Evolutionary conservation across 2,113 vertebrate species (phyloP), one percentile per base, ranked within the genome.

Genomic region (Oncorhynchus nerka): DNA sequence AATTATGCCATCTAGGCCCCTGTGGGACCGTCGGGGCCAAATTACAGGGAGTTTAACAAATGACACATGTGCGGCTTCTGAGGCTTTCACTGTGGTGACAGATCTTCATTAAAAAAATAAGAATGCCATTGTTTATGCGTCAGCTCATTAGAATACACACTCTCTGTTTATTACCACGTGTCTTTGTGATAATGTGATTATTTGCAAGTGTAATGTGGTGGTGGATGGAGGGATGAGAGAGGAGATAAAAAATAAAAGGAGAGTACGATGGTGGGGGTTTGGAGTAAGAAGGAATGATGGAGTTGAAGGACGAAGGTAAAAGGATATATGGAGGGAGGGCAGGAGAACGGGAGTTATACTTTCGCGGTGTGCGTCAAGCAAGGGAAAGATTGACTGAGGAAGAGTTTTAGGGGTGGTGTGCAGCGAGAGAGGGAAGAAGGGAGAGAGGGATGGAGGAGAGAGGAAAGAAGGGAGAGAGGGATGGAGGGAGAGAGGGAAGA

Each of bases 31-130:
- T 51, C 73, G 57, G 75, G 64, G 73, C 73, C 85, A 87, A 45
- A 86, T 83, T 84, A 82, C 79, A 81, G 45, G 48, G 45, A 70
- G 72, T 85, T 88, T 86, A 73, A 24, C 75, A 79, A 86, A 69
- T 79, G 45, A 83, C 48, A 70, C 51, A 32, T 15, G 68, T 57
- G 73, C 73, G 69, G 28, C 30, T 78, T 76, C 65, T 26, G 59
- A 19, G 24, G 26, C 16, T 57, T 26, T 75, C 74, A 85, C 72
- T 76, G 71, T 61, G 75, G 72, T 78, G 81, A 79, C 86, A 80
- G 71, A 87, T 85, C 81, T 83, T 87, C 78, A 89, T 89, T 87
- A 86, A 84, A 88, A 86, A 82, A 86, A 87, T 85, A 87, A 89
- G 82, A 80, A 85, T 51, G 22, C 1, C 68, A 76, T 34, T 85